Percentiles rank a stretch among this genome's conserved stretches.
Conservation (phyloP, 2,888 invertebrate genomes). For the Marasmarcha lunaedactyla region DNA sequence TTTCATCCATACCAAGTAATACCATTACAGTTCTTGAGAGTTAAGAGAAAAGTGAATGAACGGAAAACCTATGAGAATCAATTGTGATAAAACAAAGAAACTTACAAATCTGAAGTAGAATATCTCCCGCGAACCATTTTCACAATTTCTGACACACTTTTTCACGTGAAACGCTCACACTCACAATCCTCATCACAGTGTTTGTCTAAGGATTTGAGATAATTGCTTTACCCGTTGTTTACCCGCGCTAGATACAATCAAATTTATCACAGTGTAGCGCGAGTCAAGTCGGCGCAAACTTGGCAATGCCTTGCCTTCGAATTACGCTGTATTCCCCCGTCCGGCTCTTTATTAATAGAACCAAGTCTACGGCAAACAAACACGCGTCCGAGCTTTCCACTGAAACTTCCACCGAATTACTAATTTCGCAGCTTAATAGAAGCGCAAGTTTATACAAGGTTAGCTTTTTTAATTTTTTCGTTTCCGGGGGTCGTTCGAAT, state of each 20-base stretch:
- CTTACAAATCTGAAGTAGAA: conserved; percentile 62
- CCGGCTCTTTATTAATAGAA: conserved; percentile 46
- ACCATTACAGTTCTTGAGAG: no score
- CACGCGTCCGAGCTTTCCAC: conserved; percentile 6
- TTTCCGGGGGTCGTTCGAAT: conserved; percentile 38
- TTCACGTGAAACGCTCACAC: conserved; percentile 27
- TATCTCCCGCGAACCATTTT: conserved; percentile 63
- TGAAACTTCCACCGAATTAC: conserved; percentile 4
- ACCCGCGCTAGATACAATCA: conserved; percentile 31
- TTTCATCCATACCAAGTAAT: no score
- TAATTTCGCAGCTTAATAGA: conserved; percentile 21
- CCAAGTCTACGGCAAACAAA: conserved; percentile 21
- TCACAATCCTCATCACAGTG: conserved; percentile 36
- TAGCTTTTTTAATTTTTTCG: no score
- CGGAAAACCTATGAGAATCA: no score
- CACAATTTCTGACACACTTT: conserved; percentile 22
- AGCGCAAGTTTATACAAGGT: conserved; percentile 10
- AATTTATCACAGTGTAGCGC: conserved; percentile 39
- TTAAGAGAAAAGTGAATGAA: no score
- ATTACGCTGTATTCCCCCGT: conserved; percentile 46
- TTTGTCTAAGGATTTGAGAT: conserved; percentile 24
- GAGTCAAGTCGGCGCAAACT: conserved; percentile 50
- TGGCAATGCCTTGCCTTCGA: conserved; percentile 41
- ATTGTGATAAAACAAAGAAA: conserved; percentile 11
- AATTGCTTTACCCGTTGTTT: conserved; percentile 31